phyloP scores from a whole-genome alignment of 2,888 invertebrate species.

The Dasypogon diadema region DNA sequence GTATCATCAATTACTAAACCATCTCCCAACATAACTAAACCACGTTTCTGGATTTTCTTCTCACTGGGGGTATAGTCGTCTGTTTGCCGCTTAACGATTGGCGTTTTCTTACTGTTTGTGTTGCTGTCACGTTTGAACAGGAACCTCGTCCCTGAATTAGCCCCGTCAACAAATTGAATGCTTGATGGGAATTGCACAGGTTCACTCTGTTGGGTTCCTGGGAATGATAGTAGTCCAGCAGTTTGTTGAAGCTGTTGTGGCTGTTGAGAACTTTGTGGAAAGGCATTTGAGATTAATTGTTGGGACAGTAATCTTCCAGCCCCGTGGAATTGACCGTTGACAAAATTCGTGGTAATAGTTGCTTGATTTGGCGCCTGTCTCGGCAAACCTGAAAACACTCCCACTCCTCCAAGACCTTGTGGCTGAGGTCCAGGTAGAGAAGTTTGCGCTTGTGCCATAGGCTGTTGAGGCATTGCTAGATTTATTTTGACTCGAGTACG shows the following conservation, averaged over 20 bases:
- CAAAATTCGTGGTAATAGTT: slow-evolving; percentile 70
- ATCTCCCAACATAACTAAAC: slow-evolving; percentile 75
- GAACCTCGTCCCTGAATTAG: slow-evolving; percentile 13
- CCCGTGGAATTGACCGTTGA: slow-evolving; percentile 75
- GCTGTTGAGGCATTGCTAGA: slow-evolving; percentile 71
- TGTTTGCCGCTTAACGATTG: not conserved
- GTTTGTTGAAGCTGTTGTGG: not conserved
- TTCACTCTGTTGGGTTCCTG: slow-evolving; percentile 52
- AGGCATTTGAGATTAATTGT: slow-evolving; percentile 63
- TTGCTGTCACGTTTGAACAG: slow-evolving; percentile 56
- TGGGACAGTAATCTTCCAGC: slow-evolving; percentile 72
- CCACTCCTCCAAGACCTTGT: slow-evolving; percentile 49
- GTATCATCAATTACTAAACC: slow-evolving; percentile 78
- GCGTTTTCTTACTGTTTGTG: not conserved
- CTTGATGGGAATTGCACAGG: slow-evolving; percentile 69
- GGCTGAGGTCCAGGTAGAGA: slow-evolving; percentile 43
- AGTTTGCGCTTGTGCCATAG: slow-evolving; percentile 63
- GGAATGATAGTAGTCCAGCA: slow-evolving; percentile 24
- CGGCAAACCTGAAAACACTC: slow-evolving; percentile 7
- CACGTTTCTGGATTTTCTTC: slow-evolving; percentile 76
- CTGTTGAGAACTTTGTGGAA: slow-evolving; percentile 9
- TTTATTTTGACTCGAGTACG: slow-evolving; percentile 71
- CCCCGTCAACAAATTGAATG: slow-evolving; percentile 74
- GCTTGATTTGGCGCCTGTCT: slow-evolving; percentile 60
- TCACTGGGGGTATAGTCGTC: slow-evolving; percentile 58